Percentiles rank a stretch among this genome's conserved stretches.
Conservation (phyloP, 2,888 invertebrate genomes). For the Mesorhabditis belari region DNA sequence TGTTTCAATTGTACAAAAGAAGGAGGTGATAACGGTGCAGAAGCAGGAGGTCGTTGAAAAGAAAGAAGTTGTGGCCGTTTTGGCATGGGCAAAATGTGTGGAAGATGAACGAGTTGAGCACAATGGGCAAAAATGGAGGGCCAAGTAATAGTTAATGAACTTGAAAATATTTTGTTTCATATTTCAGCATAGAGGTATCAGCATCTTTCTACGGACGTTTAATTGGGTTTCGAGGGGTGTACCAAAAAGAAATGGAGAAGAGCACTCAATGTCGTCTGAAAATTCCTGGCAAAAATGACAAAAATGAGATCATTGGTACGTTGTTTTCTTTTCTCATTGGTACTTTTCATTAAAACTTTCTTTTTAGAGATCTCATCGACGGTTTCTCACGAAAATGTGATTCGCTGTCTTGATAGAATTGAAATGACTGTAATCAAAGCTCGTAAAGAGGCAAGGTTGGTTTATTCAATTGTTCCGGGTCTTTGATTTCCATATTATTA, state of each 20-base stretch:
- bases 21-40: background rate
- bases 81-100: background rate
- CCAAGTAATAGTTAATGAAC: background rate
- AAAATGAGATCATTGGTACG: slow-evolving; percentile 14
- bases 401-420: slow-evolving; percentile 24
- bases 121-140: background rate
- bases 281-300: slow-evolving; percentile 13
- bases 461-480: too few relatives aligned
- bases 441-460: slow-evolving; percentile 1
- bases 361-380: slow-evolving; percentile 18
- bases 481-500: too few relatives aligned
- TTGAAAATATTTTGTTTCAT: background rate
- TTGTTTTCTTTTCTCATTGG: too few relatives aligned
- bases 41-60: background rate
- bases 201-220: background rate
- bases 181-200: background rate
- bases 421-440: slow-evolving; percentile 14
- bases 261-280: slow-evolving; percentile 16
- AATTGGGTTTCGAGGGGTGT: background rate
- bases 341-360: background rate
- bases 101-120: background rate
- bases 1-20: background rate
- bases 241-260: slow-evolving; percentile 13
- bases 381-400: slow-evolving; percentile 17
- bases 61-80: background rate